Conservation (phyloP, 2,113 vertebrate genomes). For the Australoheros scitulus region DNA sequence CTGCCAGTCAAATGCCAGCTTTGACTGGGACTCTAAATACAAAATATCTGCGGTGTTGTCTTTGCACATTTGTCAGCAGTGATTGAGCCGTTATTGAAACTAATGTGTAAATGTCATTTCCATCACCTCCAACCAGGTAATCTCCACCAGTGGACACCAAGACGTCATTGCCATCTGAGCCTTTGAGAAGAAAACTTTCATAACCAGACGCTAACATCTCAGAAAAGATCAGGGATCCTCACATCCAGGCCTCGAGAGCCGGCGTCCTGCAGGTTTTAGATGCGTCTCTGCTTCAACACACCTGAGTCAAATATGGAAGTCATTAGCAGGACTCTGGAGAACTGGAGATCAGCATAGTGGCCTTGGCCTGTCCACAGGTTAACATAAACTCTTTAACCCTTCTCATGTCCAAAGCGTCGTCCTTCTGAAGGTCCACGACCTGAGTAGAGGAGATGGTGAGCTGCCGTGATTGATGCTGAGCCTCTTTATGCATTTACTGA, state of each 20-base stretch:
- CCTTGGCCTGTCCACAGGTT: slow-evolving; percentile 58
- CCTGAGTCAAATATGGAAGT: too few species aligned
- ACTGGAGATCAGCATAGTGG: slow-evolving; percentile 36
- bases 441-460: slow-evolving; percentile 1
- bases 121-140: slow-evolving; percentile 61
- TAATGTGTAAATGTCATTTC: slow-evolving; percentile 58
- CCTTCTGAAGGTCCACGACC: slow-evolving; percentile 24
- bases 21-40: slow-evolving; percentile 24
- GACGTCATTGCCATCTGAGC: slow-evolving; percentile 60
- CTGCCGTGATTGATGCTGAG: slow-evolving; percentile 51
- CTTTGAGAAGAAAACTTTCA: slow-evolving; percentile 60
- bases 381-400: slow-evolving; percentile 58
- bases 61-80: slow-evolving; percentile 59
- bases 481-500: slow-evolving; percentile 43
- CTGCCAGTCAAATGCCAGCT: not conserved
- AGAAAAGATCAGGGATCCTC: too few species aligned
- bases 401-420: slow-evolving; percentile 1
- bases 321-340: too few species aligned
- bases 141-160: slow-evolving; percentile 58
- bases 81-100: slow-evolving; percentile 24
- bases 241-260: too few species aligned
- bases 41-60: slow-evolving; percentile 54
- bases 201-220: slow-evolving; percentile 59
- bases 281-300: slow-evolving; percentile 58
- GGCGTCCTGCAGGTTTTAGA: too few species aligned